Percentiles rank a stretch among this genome's conserved stretches.
These are phyloP conservation scores for Aselliscus stoliczkanus DNA, from an alignment of 2,797 vertebrate genomes.

Conservation along the genomic window DNA sequence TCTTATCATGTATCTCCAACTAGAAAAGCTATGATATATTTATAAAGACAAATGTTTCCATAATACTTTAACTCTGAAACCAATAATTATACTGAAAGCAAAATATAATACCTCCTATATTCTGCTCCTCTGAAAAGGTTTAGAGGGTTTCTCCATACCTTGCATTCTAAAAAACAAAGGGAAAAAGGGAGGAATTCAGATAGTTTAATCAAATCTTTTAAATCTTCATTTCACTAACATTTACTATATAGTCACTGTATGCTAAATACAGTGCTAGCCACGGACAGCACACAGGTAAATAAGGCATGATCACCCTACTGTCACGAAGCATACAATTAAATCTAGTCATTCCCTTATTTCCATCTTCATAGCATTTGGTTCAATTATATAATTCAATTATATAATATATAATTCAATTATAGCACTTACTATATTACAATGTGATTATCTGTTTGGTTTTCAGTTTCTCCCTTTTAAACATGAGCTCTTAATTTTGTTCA, in stretches of 20 bases:
- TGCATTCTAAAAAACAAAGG: slow-evolving; percentile 89
- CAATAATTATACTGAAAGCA: slow-evolving; percentile 39
- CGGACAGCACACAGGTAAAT: not conserved
- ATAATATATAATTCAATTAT: slow-evolving; percentile 31
- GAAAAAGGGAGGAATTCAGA: not conserved
- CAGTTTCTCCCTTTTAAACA: slow-evolving; percentile 26
- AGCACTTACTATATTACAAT: not conserved
- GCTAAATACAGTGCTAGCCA: not conserved
- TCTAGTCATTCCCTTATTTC: slow-evolving; percentile 17
- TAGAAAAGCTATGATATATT: not conserved
- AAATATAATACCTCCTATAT: slow-evolving; percentile 92
- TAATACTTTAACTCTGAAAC: slow-evolving; percentile 25
- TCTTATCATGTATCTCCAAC: not conserved
- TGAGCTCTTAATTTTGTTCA: not conserved
- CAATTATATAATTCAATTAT: slow-evolving; percentile 31
- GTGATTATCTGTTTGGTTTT: slow-evolving; percentile 37
- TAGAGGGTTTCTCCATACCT: slow-evolving; percentile 98
- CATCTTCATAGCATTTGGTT: not conserved
- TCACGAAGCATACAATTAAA: not conserved
- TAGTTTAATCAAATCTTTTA: slow-evolving; percentile 15
- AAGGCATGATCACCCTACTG: not conserved
- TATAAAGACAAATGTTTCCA: slow-evolving; percentile 15
- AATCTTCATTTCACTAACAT: not conserved
- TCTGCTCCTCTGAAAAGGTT: slow-evolving; percentile 99
- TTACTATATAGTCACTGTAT: not conserved